Conservation (phyloP, 2,888 invertebrate species). For the Sphaerophoria taeniata region DNA sequence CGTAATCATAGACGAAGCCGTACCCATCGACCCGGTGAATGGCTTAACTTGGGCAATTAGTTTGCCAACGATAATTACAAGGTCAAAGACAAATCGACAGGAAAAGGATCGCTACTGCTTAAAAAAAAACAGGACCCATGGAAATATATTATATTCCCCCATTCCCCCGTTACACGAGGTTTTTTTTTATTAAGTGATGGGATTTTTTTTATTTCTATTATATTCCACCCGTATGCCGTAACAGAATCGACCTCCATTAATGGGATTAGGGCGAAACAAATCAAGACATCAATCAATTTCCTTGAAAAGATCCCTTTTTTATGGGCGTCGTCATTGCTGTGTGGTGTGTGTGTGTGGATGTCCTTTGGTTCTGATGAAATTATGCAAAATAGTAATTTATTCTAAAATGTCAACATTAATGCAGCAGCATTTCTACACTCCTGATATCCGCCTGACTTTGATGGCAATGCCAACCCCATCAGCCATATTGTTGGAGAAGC, state of each 20-base stretch:
- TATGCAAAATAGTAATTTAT: constrained; percentile 73
- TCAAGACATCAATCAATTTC: constrained; percentile 73
- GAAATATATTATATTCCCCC: neutral
- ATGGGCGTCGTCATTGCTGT: neutral
- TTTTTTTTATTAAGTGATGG: constrained; percentile 46
- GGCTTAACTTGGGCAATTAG: constrained; percentile 70
- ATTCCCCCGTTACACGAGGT: neutral
- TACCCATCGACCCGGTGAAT: constrained; percentile 26
- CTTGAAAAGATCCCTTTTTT: constrained; percentile 42
- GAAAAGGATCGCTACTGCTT: constrained; percentile 51
- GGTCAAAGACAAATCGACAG: constrained; percentile 67
- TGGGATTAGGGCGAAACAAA: constrained; percentile 72
- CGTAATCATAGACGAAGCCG: neutral
- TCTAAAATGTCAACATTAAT: constrained; percentile 70
- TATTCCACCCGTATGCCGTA: neutral
- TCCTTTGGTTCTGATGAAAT: constrained; percentile 9
- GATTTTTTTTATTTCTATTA: constrained; percentile 12
- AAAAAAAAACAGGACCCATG: neutral
- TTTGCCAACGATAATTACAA: constrained; percentile 68
- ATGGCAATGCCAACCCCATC: neutral
- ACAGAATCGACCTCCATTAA: constrained; percentile 64
- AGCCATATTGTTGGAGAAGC: constrained; percentile 13
- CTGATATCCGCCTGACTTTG: constrained; percentile 2
- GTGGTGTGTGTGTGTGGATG: neutral
- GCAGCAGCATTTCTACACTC: constrained; percentile 54